Conservation (phyloP, 1,140 invertebrate species). For the Zophobas morio region DNA sequence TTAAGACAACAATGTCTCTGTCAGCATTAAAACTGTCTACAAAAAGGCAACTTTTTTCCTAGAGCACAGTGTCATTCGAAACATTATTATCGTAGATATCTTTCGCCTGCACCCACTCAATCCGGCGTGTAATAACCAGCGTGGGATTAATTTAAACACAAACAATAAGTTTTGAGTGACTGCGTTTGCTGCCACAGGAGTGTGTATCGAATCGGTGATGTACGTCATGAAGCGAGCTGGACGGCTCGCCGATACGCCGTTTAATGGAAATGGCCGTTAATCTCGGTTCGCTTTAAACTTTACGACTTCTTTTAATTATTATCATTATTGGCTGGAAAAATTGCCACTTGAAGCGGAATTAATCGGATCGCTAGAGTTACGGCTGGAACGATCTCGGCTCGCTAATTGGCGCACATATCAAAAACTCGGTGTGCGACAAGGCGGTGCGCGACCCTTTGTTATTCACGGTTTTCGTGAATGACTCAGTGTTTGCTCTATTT, state of each 20-base stretch:
- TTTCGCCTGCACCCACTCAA: no score
- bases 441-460: no score
- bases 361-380: neutral
- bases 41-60: no score
- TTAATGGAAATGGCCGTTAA: slow-evolving; percentile 47
- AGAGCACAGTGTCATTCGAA: no score
- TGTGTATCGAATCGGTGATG: slow-evolving; percentile 48
- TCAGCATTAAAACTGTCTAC: no score
- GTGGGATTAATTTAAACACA: slow-evolving; percentile 46
- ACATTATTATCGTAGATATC: no score
- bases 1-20: no score
- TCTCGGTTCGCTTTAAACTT: slow-evolving; percentile 29
- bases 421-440: no score
- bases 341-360: slow-evolving; percentile 29
- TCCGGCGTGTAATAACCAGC: neutral
- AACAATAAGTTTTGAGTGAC: slow-evolving; percentile 42
- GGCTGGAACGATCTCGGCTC: no score
- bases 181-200: slow-evolving; percentile 37
- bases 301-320: slow-evolving; percentile 40
- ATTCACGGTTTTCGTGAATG: no score
- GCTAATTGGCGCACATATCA: no score
- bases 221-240: slow-evolving; percentile 26
- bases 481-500: neutral
- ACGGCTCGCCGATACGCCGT: slow-evolving; percentile 33
- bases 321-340: slow-evolving; percentile 35